Base-by-base conservation (phyloP, 2,888 invertebrate genomes). In the Drosophila gaucha region DNA sequence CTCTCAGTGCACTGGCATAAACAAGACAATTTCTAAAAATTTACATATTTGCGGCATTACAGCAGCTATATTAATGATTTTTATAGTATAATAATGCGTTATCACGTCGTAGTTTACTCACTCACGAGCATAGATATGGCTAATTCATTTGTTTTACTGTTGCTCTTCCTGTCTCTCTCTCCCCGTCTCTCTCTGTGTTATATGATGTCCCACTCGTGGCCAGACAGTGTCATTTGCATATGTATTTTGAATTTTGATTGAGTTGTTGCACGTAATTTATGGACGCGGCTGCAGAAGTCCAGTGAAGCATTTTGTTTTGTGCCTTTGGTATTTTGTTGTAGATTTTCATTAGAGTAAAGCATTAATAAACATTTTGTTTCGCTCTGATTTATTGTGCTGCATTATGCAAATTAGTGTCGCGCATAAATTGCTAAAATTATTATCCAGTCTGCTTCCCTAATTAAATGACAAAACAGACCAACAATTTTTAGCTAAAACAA, bases 1-100 rank as follows among this genome's bases (percentile, higher is more conserved):
- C 39, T 22, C 16, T 14, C 39, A 30, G 39, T 51, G 51, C 10
- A 30, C 1, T 55, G 47, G n/a, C 9, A 47, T 47, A 56, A 51
- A 51, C 33, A 52, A 35, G 31, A 30, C 38, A 47, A 33, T 33
- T 14, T 16, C 31, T 24, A 38, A 24, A 28, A 30, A 84, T 83
- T 85, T 86, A 57, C 85, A 83, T 85, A 78, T 84, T 78, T 77
- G 60, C 14, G 66, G 64, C 73, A 77, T 83, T 80, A 73, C 62
- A 77, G 72, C 50, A 44, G 58, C 70, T 50, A 75, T 80, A 86
- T 74, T 82, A 82, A 82, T 82, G 80, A 82, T 86, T 86, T 82
- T 82, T 73, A 82, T 86, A 65, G 80, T 75, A 67, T 79, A 77
- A 85, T 84, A 84, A 87, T 74, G 67, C 69, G 85, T 84, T 84